These are phyloP conservation scores for Poeciliopsis occidentalis DNA, from an alignment of 2,113 vertebrate genomes.

Conservation along the genomic window DNA sequence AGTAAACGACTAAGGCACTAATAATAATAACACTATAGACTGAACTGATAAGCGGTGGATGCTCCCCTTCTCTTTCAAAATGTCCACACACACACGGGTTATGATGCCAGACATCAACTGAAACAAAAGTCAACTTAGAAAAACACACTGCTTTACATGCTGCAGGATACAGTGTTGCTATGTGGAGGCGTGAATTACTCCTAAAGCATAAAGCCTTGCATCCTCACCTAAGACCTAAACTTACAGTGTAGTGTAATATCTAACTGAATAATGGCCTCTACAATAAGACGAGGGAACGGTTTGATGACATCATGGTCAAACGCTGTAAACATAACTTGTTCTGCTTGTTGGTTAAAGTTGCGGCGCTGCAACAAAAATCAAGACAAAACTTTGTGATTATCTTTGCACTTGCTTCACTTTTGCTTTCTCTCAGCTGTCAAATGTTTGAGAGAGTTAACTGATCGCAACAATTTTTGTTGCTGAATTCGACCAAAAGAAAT, in stretches of 20 bases:
- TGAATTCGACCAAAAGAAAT: conserved; percentile 11
- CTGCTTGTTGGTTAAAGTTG: conserved; percentile 35
- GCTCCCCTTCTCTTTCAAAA: not conserved
- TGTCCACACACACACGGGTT: conserved; percentile 21
- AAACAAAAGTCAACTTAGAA: not conserved
- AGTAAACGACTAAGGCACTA: conserved; percentile 80
- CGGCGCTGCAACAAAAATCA: conserved; percentile 32
- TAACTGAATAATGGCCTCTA: conserved; percentile 44
- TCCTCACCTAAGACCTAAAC: conserved; percentile 58
- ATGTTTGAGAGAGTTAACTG: conserved; percentile 6
- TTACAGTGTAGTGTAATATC: conserved; percentile 44
- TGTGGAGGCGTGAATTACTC: conserved; percentile 34
- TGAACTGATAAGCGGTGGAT: conserved; percentile 53
- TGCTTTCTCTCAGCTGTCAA: not conserved
- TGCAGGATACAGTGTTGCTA: conserved; percentile 12
- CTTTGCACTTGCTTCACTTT: conserved; percentile 24
- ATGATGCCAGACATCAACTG: conserved; percentile 15
- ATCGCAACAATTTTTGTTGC: conserved; percentile 19
- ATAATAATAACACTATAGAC: conserved; percentile 76
- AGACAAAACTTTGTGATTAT: conserved; percentile 20
- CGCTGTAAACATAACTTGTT: conserved; percentile 49
- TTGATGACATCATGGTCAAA: conserved; percentile 56
- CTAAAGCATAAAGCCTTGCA: conserved; percentile 70
- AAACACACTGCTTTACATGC: not conserved
- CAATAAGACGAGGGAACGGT: conserved; percentile 41